Evolutionary conservation across 2,113 vertebrate genomes (phyloP), one percentile per base, ranked within the genome.

Genomic region (Oreocharis arfaki): DNA sequence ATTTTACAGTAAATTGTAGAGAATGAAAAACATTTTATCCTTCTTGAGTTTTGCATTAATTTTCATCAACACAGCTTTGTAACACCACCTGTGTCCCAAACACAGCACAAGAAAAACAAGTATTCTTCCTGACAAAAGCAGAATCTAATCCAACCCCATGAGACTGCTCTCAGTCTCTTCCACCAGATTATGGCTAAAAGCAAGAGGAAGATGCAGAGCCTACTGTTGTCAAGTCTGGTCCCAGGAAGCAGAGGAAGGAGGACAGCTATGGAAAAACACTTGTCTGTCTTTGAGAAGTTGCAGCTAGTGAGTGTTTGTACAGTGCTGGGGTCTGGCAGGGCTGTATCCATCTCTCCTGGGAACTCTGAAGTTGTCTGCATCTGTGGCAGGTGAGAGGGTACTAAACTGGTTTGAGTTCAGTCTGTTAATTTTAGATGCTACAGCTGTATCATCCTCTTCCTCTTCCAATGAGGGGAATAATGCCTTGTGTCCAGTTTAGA

Each of bases 401-500:
- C 14, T 73, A 18, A 59, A 63, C 13, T 30, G 10, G 11, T 46
- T 41, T 65, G n/a, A 39, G 10, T 44, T 70, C n/a, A 73, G 22
- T 44, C n/a, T 87, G 20, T n/a, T 57, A 28, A 49, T 84, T 91
- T 93, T 52, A 26, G 19, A 28, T 53, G 7, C 41, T 32, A 20
- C 32, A 65, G 8, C 2, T 60, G 16, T 56, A 16, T 57, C 12
- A n/a, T 37, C 11, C 32, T 57, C 20, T 53, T 61, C 24, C 14
- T 47, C 5, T 78, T 79, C 33, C 50, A 49, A 14, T 18, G 13
- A 46, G 12, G 7, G 4, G 23, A 73, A 55, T 15, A 57, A 32
- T 0, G 0, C 22, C 35, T 47, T 60, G 7, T 52, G 61, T 23
- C 3, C 41, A 35, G 10, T 80, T 79, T 17, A 56, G n/a, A 33